These are phyloP conservation scores for Acropternis orthonyx DNA, from an alignment of 2,797 vertebrate species.

Conservation along the genomic window DNA sequence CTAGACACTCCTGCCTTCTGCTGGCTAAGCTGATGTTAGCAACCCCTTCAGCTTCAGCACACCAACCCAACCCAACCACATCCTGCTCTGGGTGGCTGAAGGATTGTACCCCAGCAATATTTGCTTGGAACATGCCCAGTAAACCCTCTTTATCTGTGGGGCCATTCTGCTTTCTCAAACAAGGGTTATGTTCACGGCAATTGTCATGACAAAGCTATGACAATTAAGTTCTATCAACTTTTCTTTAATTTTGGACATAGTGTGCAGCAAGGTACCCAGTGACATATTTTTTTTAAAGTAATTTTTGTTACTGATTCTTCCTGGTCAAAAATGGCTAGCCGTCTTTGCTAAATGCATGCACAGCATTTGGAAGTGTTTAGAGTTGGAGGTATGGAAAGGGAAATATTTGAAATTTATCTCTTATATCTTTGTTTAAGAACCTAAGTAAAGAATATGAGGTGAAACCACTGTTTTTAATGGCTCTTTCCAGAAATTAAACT, in stretches of 20 bases:
- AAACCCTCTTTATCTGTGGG: background rate
- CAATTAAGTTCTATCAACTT: background rate
- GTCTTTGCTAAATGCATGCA: background rate
- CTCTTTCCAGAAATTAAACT: background rate
- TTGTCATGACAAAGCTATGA: background rate
- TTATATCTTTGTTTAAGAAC: background rate
- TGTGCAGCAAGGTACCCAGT: background rate
- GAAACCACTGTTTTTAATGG: background rate
- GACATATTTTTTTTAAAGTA: background rate
- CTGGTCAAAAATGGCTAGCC: background rate
- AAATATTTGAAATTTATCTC: background rate
- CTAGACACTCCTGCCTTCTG: constrained; percentile 66
- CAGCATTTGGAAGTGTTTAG: background rate
- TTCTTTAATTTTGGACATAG: background rate
- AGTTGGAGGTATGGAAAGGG: background rate
- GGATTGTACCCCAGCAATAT: background rate
- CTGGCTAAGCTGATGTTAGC: constrained; percentile 51
- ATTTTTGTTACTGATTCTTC: background rate
- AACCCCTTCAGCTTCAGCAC: background rate
- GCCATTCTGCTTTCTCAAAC: background rate
- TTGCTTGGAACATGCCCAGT: background rate
- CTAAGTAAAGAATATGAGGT: background rate
- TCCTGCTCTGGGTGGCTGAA: background rate
- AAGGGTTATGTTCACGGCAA: background rate
- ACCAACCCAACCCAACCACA: background rate